A percentile compares a stretch with the other conserved stretches of the same genome.
Conservation (phyloP, 2,888 invertebrate species). For the Prosopocoilus inquinatus region DNA sequence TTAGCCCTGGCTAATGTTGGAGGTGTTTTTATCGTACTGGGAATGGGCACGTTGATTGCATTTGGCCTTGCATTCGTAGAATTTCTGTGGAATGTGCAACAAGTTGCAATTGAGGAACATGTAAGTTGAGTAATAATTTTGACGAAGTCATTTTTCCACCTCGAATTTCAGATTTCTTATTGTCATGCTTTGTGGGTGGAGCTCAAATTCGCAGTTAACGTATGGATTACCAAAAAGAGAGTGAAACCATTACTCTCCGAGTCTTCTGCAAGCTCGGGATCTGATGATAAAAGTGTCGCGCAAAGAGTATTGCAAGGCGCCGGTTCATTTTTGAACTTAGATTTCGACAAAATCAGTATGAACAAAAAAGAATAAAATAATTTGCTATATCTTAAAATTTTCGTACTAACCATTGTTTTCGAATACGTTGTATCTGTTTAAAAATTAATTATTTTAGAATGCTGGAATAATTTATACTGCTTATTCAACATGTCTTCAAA, state of each 20-base stretch:
- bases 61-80: conserved; percentile 75
- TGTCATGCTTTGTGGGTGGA: conserved; percentile 69
- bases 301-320: conserved; percentile 23
- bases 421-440: too few species aligned
- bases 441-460: too few species aligned
- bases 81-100: conserved; percentile 79
- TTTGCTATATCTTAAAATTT: too few species aligned
- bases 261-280: conserved; percentile 5
- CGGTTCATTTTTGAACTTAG: conserved; percentile 23
- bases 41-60: conserved; percentile 69
- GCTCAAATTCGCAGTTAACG: conserved; percentile 67
- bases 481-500: too few species aligned
- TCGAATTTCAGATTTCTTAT: conserved; percentile 60
- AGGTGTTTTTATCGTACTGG: conserved; percentile 85
- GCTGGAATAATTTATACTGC: too few species aligned
- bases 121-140: conserved; percentile 49
- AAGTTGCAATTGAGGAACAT: conserved; percentile 76
- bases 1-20: conserved; percentile 84
- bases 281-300: conserved; percentile 20
- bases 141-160: neutral
- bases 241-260: conserved; percentile 42
- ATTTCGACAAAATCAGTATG: conserved; percentile 17
- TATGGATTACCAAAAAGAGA: conserved; percentile 72
- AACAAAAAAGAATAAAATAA: conserved; percentile 1
- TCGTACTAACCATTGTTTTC: too few species aligned